Evolutionary conservation across 2,113 vertebrate species (phyloP).

Genomic region (Camelus dromedarius): DNA sequence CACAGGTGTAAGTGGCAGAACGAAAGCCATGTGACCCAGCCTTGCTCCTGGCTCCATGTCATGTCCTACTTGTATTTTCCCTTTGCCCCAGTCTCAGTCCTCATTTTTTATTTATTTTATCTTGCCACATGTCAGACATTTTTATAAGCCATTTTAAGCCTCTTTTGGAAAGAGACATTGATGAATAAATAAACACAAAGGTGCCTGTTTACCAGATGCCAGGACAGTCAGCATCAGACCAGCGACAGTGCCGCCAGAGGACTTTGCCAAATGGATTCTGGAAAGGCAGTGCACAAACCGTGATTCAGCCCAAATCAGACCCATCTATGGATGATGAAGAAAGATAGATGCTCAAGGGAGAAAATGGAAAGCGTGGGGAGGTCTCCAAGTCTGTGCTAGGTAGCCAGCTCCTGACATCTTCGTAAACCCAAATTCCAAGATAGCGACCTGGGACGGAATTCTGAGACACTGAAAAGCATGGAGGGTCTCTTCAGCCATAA

Average conservation of each 20-base stretch:
- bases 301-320: not conserved
- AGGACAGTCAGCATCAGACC: not conserved
- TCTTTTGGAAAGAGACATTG: conserved; percentile 41
- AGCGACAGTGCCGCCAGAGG: not conserved
- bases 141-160: conserved; percentile 65
- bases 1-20: not conserved
- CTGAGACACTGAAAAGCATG: not conserved
- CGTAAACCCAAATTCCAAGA: not conserved
- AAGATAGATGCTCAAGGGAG: not conserved
- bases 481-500: not conserved
- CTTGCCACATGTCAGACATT: not conserved
- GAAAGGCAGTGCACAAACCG: not conserved
- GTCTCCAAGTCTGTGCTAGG: not conserved
- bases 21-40: not conserved
- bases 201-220: conserved; percentile 20
- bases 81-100: not conserved
- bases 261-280: conserved; percentile 34
- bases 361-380: not conserved
- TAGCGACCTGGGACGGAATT: too few relatives aligned
- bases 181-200: conserved; percentile 73
- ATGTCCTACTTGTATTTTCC: not conserved
- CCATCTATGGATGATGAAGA: not conserved
- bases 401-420: not conserved
- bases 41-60: not conserved
- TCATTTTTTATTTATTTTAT: conserved; percentile 65